Evolutionary conservation across 2,113 vertebrate species (phyloP), one percentile per base, ranked within the genome.

Genomic region (Thunnus maccoyii): DNA sequence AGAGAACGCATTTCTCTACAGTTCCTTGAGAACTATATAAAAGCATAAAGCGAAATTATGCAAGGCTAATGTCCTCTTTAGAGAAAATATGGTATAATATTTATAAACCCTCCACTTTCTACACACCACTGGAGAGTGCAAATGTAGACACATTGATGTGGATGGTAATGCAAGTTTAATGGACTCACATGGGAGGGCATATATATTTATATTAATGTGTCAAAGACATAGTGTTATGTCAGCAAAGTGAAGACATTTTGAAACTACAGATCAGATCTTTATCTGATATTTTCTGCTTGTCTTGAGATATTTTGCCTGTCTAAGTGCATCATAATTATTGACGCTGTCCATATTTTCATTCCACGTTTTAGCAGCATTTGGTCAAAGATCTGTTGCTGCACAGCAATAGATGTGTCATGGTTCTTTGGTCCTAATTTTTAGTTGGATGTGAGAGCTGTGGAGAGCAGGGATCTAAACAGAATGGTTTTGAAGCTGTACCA

Each of bases 1-100:
- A 50, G 44, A 84, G n/a, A 57, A 56, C 73, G 79, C 67, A 27
- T 56, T 57, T 54, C 64, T 76, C 67, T 78, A 64, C 52, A 66
- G 3, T 80, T 72, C 72, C 71, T 12, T 64, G 52, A 56, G 70
- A 70, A 65, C 72, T 51, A 51, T 72, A 76, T 81, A 60, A 82
- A 83, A 84, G 63, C 78, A 83, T 63, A 8, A 55, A 68, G 71
- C n/a, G 58, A 74, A 88, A 88, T 86, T 80, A 88, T 82, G 77
- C 67, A 80, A 72, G 62, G 48, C 74, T 91, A 88, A 88, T 88
- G 85, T 85, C 80, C 70, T 87, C 79, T 79, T 82, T 79, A 72
- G 78, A 84, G 61, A 72, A 85, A 89, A 88, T 83, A 84, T 86
- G 70, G 36, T 86, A 4, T 78, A 88, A 89, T 85, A 90, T 92